Conservation (phyloP, 2,888 invertebrate species). For the Oegoconia quadripuncta region DNA sequence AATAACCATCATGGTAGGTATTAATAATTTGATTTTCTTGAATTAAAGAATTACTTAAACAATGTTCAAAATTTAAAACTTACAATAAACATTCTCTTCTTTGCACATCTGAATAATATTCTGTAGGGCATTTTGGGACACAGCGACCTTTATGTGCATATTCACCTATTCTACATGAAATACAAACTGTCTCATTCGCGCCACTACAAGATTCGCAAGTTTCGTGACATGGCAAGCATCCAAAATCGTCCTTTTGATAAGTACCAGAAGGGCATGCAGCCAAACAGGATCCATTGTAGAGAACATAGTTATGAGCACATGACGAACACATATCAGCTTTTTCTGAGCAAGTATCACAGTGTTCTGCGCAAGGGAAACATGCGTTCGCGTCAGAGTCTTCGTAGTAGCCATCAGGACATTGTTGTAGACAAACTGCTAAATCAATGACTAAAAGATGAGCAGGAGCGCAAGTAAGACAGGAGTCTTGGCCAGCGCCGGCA, state of each 20-base stretch:
- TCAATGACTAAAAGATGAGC: conserved; percentile 91
- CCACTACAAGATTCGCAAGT: conserved; percentile 91
- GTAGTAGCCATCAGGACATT: conserved; percentile 93
- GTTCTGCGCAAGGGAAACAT: conserved; percentile 92
- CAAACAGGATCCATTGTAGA: conserved; percentile 90
- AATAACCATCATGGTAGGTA: conserved; percentile 24
- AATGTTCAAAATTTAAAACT: conserved; percentile 44
- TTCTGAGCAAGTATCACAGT: conserved; percentile 91
- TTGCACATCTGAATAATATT: conserved; percentile 86
- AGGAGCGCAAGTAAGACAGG: conserved; percentile 90
- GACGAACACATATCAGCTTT: conserved; percentile 91
- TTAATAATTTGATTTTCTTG: conserved; percentile 5
- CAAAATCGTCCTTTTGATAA: conserved; percentile 92
- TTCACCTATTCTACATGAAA: conserved; percentile 86
- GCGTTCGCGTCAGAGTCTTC: conserved; percentile 88
- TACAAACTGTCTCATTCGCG: conserved; percentile 87
- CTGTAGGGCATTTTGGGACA: conserved; percentile 84
- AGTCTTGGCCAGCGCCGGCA: conserved; percentile 91
- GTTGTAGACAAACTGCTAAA: conserved; percentile 90
- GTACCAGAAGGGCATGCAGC: conserved; percentile 91
- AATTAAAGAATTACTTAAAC: background rate
- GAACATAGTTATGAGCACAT: conserved; percentile 91
- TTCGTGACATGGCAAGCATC: conserved; percentile 87
- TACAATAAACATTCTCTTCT: conserved; percentile 86
- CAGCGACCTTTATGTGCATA: conserved; percentile 87